phyloP scores from a whole-genome alignment of 2,888 invertebrate species.

The Mylabris sibirica region DNA sequence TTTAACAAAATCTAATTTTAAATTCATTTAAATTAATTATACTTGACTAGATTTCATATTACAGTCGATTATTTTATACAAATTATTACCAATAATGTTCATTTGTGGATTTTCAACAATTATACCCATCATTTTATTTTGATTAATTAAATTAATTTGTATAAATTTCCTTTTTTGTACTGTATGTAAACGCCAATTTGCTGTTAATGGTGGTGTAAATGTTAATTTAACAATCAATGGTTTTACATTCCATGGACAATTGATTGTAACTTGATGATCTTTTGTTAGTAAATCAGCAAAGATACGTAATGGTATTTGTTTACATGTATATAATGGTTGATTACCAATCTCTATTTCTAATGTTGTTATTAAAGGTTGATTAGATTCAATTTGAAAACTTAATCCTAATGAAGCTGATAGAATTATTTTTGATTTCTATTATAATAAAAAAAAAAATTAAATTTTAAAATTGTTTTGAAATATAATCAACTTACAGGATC shows the following conservation, averaged over 20 bases:
- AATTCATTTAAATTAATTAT: conserved; percentile 34
- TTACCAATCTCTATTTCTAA: conserved; percentile 59
- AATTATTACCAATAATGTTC: conserved; percentile 47
- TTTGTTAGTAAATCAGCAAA: conserved; percentile 79
- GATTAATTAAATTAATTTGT: conserved; percentile 76
- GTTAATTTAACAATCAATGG: conserved; percentile 77
- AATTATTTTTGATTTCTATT: conserved; percentile 67
- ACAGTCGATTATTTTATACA: conserved; percentile 46
- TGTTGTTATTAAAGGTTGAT: conserved; percentile 61
- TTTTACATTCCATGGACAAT: conserved; percentile 80
- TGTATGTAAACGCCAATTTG: conserved; percentile 83
- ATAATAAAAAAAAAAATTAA: background rate
- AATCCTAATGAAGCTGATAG: conserved; percentile 76
- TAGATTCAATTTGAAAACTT: conserved; percentile 63
- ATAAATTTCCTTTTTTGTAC: conserved; percentile 85
- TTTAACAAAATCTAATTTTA: conserved; percentile 7
- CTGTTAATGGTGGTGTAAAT: conserved; percentile 84
- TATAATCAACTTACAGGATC: conserved; percentile 66
- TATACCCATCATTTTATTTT: conserved; percentile 54
- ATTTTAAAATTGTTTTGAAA: no score
- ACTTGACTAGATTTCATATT: conserved; percentile 57
- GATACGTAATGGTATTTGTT: conserved; percentile 64
- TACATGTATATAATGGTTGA: conserved; percentile 52
- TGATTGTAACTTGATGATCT: conserved; percentile 70
- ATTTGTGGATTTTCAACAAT: conserved; percentile 48